Percentiles rank a stretch among this genome's conserved stretches.
Conservation (phyloP, 2,888 invertebrate genomes). For the Phyllotreta striolata region DNA sequence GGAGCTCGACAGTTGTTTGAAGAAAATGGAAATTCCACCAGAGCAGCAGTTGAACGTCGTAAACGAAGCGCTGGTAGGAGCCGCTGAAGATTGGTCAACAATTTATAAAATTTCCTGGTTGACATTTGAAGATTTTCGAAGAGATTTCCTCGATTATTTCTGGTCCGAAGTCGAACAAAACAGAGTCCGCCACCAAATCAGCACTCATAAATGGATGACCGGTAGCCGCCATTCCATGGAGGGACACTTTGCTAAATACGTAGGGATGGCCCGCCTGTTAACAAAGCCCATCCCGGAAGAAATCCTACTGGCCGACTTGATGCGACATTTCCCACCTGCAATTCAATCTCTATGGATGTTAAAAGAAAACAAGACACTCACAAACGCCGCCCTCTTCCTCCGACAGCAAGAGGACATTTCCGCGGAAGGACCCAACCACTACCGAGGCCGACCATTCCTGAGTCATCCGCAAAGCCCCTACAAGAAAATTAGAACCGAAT, state of each 20-base stretch:
- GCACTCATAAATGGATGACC: background rate
- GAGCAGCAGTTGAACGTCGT: background rate
- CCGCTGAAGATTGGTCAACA: background rate
- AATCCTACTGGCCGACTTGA: conserved; percentile 13
- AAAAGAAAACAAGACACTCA: conserved; percentile 12
- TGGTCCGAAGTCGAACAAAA: conserved; percentile 4
- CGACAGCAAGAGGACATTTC: conserved; percentile 20
- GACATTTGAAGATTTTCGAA: background rate
- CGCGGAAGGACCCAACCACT: background rate
- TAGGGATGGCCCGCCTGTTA: conserved; percentile 15
- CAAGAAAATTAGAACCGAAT: too few species aligned
- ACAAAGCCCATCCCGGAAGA: conserved; percentile 17
- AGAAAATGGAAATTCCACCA: background rate
- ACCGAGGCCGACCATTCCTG: background rate
- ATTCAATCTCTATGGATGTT: conserved; percentile 30
- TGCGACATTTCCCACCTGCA: conserved; percentile 27
- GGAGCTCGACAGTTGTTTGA: background rate
- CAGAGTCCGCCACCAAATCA: background rate
- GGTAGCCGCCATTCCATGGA: conserved; percentile 9
- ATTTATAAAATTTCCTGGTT: background rate
- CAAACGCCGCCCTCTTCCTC: conserved; percentile 22
- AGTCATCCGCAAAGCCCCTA: too few species aligned
- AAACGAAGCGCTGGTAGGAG: background rate
- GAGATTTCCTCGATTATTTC: background rate
- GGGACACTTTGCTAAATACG: conserved; percentile 24